Evolutionary conservation across 2,888 invertebrate genomes (phyloP).

Genomic region (Andricus curvator): DNA sequence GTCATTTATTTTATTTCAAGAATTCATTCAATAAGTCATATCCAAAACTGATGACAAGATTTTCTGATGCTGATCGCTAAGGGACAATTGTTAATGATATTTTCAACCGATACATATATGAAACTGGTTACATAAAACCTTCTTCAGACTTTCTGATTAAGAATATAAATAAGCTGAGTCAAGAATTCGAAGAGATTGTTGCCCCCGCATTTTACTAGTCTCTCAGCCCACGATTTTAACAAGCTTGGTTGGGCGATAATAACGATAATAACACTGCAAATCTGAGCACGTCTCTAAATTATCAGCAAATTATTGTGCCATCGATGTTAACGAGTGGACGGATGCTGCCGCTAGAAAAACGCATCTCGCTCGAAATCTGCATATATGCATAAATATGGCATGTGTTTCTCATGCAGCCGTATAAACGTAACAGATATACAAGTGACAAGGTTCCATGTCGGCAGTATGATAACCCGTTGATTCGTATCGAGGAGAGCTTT

Average conservation of each 20-base stretch:
- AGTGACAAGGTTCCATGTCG: background rate
- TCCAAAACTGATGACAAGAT: no score
- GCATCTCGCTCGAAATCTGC: background rate
- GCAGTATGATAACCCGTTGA: background rate
- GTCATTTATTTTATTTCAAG: background rate
- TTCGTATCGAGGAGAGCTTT: background rate
- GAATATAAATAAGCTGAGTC: slow-evolving; percentile 9
- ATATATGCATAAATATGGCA: slow-evolving; percentile 21
- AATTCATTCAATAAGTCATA: background rate
- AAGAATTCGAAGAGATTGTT: slow-evolving; percentile 34
- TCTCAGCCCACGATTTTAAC: slow-evolving; percentile 28
- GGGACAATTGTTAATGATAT: no score
- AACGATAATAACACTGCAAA: slow-evolving; percentile 34
- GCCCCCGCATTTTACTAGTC: slow-evolving; percentile 13
- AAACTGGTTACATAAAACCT: background rate
- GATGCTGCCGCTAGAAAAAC: background rate
- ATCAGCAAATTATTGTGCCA: slow-evolving; percentile 38
- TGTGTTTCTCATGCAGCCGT: slow-evolving; percentile 4
- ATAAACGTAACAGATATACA: background rate
- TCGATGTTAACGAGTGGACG: slow-evolving; percentile 23
- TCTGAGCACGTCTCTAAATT: slow-evolving; percentile 32
- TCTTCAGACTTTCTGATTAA: background rate
- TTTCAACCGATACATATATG: background rate
- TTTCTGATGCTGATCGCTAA: no score
- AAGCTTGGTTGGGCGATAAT: slow-evolving; percentile 28